Evolutionary conservation across 2,113 vertebrate species (phyloP), one percentile per base, ranked within the genome.

Genomic region (Brienomyrus brachyistius): DNA sequence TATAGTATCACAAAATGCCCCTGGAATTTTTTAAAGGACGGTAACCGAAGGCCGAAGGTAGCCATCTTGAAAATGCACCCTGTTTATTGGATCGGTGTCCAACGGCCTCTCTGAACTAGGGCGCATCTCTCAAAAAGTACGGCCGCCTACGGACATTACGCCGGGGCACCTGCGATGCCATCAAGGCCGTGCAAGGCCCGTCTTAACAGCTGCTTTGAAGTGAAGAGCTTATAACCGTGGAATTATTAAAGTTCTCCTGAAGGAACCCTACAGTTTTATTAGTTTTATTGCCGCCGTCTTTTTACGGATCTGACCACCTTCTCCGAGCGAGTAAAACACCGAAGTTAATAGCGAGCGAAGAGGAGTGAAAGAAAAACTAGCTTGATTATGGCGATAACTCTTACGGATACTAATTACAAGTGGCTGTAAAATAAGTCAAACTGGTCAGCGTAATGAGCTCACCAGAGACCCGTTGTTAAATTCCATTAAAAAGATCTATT

Each of bases 391-490:
- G 94, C 94, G 56, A 95, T 95, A 96, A 96, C 94, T 96, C 95
- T 94, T 93, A 92, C 92, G 90, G 88, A 94, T 95, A 94, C 95
- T 96, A 96, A 96, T 96, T 96, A 96, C 94, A 95, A 93, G 94
- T 92, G 95, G 94, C 94, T 94, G 94, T 96, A 95, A 95, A 96
- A 96, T 95, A 95, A 95, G 93, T 96, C 95, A 95, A 93, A 94
- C 91, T 93, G 95, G 94, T 94, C 95, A 94, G 94, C 91, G 94
- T 96, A 96, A 96, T 96, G 95, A 96, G 94, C 93, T 93, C 95
- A 94, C 95, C 87, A 92, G 95, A 96, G 95, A 95, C 93, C 93
- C 91, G 94, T 95, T 94, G 95, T 94, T 95, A 93, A 94, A 94
- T 91, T 94, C 94, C 95, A 96, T 95, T 95, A 95, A 94, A 95